phyloP scores from a whole-genome alignment of 2,113 vertebrate species.

The Podiceps cristatus region DNA sequence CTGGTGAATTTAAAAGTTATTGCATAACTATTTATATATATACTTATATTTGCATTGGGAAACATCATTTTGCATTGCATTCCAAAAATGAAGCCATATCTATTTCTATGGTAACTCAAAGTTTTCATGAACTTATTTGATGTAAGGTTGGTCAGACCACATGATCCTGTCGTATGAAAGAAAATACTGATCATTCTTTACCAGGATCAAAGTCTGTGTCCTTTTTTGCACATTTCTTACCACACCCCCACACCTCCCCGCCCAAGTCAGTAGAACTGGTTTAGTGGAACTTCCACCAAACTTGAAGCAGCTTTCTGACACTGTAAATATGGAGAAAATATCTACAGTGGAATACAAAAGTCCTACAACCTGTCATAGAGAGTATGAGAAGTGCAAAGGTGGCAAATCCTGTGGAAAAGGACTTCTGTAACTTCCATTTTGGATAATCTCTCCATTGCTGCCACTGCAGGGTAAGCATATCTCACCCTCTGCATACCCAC shows the following conservation, averaged over 20 bases:
- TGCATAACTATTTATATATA: not conserved
- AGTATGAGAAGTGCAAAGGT: not conserved
- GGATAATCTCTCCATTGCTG: not conserved
- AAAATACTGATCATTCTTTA: not conserved
- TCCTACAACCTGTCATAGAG: not conserved
- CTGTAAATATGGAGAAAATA: not conserved
- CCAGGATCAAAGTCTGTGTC: not conserved
- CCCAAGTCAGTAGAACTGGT: not conserved
- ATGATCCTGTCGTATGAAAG: not conserved
- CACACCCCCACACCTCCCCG: too few relatives aligned
- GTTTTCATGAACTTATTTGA: not conserved
- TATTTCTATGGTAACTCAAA: not conserved
- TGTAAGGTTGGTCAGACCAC: not conserved
- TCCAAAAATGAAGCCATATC: not conserved
- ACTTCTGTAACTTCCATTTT: not conserved
- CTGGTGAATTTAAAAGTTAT: not conserved
- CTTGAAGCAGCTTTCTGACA: not conserved
- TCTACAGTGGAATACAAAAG: not conserved
- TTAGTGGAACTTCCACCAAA: not conserved
- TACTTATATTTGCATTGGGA: not conserved
- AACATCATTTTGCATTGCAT: not conserved
- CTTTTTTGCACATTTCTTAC: not conserved
- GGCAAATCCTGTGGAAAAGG: not conserved
- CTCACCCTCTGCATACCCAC: not conserved
- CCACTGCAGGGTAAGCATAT: not conserved